Evolutionary conservation across 2,888 invertebrate genomes (phyloP), one percentile per base, ranked within the genome.

Genomic region (Siphonodentalium dalli): DNA sequence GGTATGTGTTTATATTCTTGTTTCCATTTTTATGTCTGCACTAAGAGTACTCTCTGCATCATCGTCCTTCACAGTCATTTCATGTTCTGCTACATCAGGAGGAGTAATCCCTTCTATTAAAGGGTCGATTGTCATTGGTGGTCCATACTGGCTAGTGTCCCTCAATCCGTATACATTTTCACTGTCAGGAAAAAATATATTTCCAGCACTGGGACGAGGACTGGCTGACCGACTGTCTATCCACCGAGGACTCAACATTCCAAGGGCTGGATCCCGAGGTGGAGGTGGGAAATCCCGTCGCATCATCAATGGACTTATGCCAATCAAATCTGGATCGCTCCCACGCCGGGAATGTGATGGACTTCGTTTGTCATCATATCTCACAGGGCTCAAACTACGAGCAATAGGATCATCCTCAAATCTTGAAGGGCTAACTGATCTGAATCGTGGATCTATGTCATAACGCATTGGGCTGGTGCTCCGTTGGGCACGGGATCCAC

Each of bases 271-370:
- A 46, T 71, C 72, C 3, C 73, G 54, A 9, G 64, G 59, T 8
- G 61, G 62, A n/a, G 50, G 18, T 48, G 58, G 58, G n/a, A n/a
- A n/a, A n/a, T 48, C 48, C 18, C 72, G 60, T 6, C 70, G 61
- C 6, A 66, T 59, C 27, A 69, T 69, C 11, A 69, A 61, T 1
- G 72, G 68, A 34, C 69, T 66, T 34, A 71, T 60, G 4, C 69
- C 70, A 11, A 74, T 58, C 9, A 74, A 51, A 31, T 75, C 75
- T 18, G 69, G 58, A 39, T 72, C 69, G 41, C 69, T 69, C 34
- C 66, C 74, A 13, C 71, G 68, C 5, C 74, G 63, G 15, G 72
- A 72, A 13, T 68, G 47, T 1, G 70, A 69, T 23, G 75, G 75
- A 50, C 72, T 74, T 40, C 68, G 62, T 13, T 56, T 54, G 34